phyloP scores from a whole-genome alignment of 2,113 vertebrate genomes.

The Pipra filicauda region DNA sequence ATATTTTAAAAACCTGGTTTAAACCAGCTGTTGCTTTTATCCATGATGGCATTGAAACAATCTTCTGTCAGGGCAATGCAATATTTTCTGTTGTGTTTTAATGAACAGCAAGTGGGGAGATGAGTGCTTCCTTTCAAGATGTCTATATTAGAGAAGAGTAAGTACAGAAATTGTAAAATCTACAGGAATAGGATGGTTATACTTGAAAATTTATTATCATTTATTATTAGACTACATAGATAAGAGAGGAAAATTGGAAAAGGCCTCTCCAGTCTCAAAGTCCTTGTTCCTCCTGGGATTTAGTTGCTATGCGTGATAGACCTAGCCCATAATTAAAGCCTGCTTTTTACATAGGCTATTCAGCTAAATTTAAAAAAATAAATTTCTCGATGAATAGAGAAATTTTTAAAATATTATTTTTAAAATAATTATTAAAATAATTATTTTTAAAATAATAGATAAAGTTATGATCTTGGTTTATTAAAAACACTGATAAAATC shows the following conservation, averaged over 20 bases:
- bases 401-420: not conserved
- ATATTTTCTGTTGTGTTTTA: not conserved
- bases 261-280: not conserved
- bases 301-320: not conserved
- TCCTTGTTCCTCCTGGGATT: not conserved
- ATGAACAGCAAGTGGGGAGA: not conserved
- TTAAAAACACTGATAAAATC: not conserved
- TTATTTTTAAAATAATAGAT: not conserved
- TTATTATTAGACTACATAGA: not conserved
- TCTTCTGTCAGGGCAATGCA: not conserved
- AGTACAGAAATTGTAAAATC: not conserved
- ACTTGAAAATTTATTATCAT: rapidly evolving
- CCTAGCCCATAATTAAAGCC: not conserved
- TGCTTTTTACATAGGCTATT: not conserved
- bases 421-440: not conserved
- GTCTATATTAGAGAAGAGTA: not conserved
- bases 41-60: not conserved
- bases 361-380: not conserved
- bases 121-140: not conserved
- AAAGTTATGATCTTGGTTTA: not conserved
- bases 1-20: not conserved
- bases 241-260: not conserved
- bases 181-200: not conserved
- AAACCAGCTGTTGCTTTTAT: not conserved
- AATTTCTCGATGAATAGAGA: not conserved